Conservation (phyloP, 2,113 vertebrate genomes). For the Labeo catla region DNA sequence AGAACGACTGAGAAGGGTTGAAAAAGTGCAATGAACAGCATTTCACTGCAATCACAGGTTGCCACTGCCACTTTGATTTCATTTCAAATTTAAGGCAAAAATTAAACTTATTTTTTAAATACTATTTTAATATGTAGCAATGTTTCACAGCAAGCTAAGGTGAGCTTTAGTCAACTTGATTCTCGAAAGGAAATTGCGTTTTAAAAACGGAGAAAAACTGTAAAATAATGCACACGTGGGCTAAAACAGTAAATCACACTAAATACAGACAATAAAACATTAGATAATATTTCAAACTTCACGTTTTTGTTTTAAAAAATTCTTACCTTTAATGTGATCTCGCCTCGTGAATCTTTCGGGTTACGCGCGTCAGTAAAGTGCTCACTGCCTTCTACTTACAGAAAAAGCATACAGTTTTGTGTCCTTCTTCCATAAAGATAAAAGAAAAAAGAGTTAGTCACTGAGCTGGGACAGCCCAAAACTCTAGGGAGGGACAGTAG, state of each 20-base stretch:
- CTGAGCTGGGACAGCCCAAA: not conserved
- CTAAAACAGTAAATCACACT: not conserved
- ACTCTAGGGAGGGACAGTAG: not conserved
- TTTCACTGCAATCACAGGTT: not conserved
- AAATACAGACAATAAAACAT: not conserved
- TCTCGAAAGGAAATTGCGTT: not conserved
- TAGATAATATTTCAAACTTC: not conserved
- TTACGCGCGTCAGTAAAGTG: constrained; percentile 2
- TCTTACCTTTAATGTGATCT: constrained; percentile 68
- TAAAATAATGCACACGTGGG: not conserved
- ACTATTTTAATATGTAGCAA: not conserved
- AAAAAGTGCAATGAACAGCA: not conserved
- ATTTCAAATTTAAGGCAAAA: not conserved
- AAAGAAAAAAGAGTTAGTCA: not conserved
- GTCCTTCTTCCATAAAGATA: constrained; percentile 24
- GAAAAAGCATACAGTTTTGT: not conserved
- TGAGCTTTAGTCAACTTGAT: not conserved
- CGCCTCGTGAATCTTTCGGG: constrained; percentile 59
- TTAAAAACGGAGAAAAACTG: not conserved
- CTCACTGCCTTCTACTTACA: not conserved
- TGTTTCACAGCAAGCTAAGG: not conserved
- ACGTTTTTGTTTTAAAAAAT: not conserved
- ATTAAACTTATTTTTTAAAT: not conserved
- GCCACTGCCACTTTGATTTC: not conserved
- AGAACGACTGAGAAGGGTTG: not conserved